Percentiles rank a stretch among this genome's conserved stretches.
These are phyloP conservation scores for Phyllotreta striolata DNA, from an alignment of 2,888 invertebrate species.

Conservation along the genomic window DNA sequence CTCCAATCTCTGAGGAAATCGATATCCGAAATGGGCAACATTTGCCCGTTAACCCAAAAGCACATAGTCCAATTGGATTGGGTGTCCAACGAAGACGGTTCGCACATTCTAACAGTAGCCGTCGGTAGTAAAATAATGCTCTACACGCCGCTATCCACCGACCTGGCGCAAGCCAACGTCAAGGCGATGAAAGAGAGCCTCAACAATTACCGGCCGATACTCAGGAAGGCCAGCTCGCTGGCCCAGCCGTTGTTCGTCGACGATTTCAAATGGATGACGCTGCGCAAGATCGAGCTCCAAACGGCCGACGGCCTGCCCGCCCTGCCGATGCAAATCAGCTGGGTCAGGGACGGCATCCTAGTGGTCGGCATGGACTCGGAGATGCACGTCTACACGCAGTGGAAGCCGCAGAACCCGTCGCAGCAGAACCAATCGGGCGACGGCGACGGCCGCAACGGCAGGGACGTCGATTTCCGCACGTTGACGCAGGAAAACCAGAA, in stretches of 20 bases:
- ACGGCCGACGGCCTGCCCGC: conserved; percentile 97
- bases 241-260: conserved; percentile 90
- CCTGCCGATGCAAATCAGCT: conserved; percentile 97
- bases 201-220: conserved; percentile 81
- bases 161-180: conserved; percentile 92
- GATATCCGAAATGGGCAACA: conserved; percentile 91
- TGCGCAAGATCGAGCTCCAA: conserved; percentile 86
- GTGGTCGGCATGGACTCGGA: conserved; percentile 99
- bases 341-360: conserved; percentile 95
- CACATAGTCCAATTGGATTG: conserved; percentile 96
- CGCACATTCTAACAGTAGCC: conserved; percentile 95
- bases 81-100: conserved; percentile 99
- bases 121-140: conserved; percentile 92
- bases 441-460: conserved; percentile 66
- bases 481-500: conserved; percentile 74
- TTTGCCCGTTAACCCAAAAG: conserved; percentile 89
- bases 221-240: conserved; percentile 90
- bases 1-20: conserved; percentile 86
- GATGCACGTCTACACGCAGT: conserved; percentile 99
- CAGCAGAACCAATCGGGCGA: conserved; percentile 59
- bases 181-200: conserved; percentile 77
- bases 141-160: conserved; percentile 93
- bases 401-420: conserved; percentile 76
- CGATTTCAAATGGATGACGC: conserved; percentile 96
- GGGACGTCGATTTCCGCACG: conserved; percentile 74